Base-by-base conservation (phyloP, 1,140 invertebrate species). In the Scaptomyza graminum region DNA sequence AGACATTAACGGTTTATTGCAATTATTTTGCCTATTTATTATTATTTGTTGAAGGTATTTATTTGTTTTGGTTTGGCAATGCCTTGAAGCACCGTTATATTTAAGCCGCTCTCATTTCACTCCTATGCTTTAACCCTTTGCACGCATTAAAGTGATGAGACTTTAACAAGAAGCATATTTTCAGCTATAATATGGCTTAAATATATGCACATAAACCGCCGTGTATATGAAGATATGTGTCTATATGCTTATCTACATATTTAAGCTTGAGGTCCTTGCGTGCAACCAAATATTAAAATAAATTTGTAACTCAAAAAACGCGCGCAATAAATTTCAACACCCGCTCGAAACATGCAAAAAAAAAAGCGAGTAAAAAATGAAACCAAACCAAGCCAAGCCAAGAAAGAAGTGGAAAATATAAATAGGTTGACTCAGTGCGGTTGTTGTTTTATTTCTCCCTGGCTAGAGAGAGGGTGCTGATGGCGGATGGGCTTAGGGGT, bases 251-350 rank as follows among this genome's bases (percentile, higher is more conserved):
- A 28, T 41, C 9, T 44, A 56, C 59, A 65, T 79, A 79, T 79
- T 79, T 70, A 76, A 76, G 57, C 76, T 49, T 65, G 43, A 15
- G 44, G 39, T 43, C 25, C 41, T 49, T 25, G 16, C 11, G 77
- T 52, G 50, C 70, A 18, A 37, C 59, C 56, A 74, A 85, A 85
- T 74, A 87, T 84, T 84, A 77, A 84, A 84, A 87, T 85, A 85
- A 87, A 85, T 85, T 85, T 85, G 81, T 85, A 81, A 85, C 87
- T 77, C 81, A 85, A 87, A 87, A 68, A 69, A 81, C n/a, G 74
- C 81, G 68, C 41, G 74, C 82, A 74, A 87, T 85, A 81, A 85
- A 85, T 82, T 85, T 74, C 66, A 73, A 69, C 79, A 76, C 64
- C 72, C 66, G 16, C 46, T 49, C 22, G 7, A 34, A 34, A 34